Evolutionary conservation across 1,140 invertebrate species (phyloP), one percentile per base, ranked within the genome.

Genomic region (Neelides sp.): DNA sequence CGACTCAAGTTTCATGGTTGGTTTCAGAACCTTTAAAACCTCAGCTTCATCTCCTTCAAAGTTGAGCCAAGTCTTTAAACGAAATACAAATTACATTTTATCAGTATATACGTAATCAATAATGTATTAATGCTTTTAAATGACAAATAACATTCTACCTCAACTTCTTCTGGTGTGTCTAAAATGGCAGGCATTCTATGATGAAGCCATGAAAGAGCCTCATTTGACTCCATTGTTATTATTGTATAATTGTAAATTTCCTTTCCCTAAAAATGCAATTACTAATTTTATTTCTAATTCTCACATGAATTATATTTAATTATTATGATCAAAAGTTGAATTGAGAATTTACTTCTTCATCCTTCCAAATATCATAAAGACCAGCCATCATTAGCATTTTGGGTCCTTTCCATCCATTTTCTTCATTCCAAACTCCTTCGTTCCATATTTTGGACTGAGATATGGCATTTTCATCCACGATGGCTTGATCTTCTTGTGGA

Each of bases 131-230:
- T 41, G 22, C 8, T 10, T 40, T 30, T 19, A 57, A n/a, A n/a
- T 19, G 17, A 17, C 19, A n/a, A 15, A 61, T 27, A 35, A 58
- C 62, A 65, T 66, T n/a, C n/a, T 65, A 80, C 79, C 55, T 76
- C 65, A 55, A 83, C 72, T 67, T 82, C 75, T 64, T 82, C 69
- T 24, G 80, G 75, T 39, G 70, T 76, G 24, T 78, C 73, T 19
- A 88, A 66, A 61, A 87, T 76, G 26, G 82, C 78, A 45, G 85
- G 85, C 75, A 82, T 81, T 63, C 85, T 73, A 61, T 86, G 75
- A 71, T 90, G 85, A 39, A 87, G 67, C 76, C 77, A 82, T 26
- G 73, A 72, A 39, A 87, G 66, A 12, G 77, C 73, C 20, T 73
- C 63, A 48, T 80, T 80, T 2, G 84, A 77, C 40, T 80, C 78